Evolutionary conservation across 2,888 invertebrate species (phyloP), one percentile per base, ranked within the genome.

Genomic region (Electrophaes corylata): DNA sequence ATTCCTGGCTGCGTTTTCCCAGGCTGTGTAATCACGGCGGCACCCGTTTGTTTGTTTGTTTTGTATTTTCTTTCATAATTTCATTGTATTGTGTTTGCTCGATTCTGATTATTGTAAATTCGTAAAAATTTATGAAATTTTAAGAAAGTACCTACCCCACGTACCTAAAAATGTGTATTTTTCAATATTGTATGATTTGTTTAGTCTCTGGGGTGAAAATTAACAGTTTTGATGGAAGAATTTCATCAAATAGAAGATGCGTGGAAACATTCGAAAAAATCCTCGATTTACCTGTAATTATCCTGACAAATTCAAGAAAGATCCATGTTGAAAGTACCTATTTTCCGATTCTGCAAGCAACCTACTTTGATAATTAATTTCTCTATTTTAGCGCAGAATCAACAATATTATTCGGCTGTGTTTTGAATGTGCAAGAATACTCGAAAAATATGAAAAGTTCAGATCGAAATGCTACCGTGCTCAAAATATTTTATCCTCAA

Each of bases 391-490:
- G 49, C n/a, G 12, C 29, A 16, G 19, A 8, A 31, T 12, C 16
- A 10, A 4, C n/a, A 41, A 0, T n/a, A 19, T 10, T 26, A 26
- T 26, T n/a, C 16, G 31, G n/a, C 19, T 49, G 12, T 49, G 49
- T 31, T 40, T 40, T 14, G 49, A 49, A 12, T 49, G 49, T 49
- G 31, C 31, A 40, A 49, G 40, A 5, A 31, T 40, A 5, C 12
- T 49, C 10, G 29, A 16, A 5, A 52, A 52, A 39, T 52, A 43
- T 16, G 49, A 49, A 31, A 4, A 49, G 29, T 49, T 49, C 8
- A 18, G 29, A 40, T 40, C 12, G 4, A 49, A 49, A 31, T 49
- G 40, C 31, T 19, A 23, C 31, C 16, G 40, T 31, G 49, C 49
- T 19, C 49, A 49, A 31, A 40, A 11, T 49, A 49, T 49, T 49